phyloP scores from a whole-genome alignment of 2,797 vertebrate species.

The Odontamblyopus rebecca region DNA sequence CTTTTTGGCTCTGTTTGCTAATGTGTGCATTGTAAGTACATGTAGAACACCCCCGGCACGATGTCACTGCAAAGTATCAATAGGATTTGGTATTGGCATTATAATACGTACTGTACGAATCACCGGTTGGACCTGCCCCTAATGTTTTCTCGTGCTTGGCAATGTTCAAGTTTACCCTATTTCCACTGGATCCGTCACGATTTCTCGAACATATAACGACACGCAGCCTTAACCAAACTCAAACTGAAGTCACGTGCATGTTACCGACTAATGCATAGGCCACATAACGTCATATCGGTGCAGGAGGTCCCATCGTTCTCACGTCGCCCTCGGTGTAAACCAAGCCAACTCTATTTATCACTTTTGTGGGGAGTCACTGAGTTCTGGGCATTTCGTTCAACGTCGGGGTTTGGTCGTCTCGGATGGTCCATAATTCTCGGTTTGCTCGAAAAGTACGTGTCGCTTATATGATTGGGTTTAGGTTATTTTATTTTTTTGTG shows the following conservation, averaged over 20 bases:
- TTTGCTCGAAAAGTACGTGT: no score
- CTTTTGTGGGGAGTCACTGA: background rate
- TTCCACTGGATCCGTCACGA: background rate
- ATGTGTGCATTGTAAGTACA: no score
- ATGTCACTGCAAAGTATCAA: no score
- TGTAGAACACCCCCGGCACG: no score
- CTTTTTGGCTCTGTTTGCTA: no score
- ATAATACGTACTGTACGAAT: background rate
- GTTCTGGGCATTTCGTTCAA: background rate
- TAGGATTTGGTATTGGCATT: background rate
- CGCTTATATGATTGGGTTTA: background rate
- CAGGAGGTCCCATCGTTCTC: slow-evolving; percentile 32
- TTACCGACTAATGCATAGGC: slow-evolving; percentile 15
- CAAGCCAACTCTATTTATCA: slow-evolving; percentile 42
- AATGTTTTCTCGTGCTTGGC: background rate
- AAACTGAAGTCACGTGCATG: slow-evolving; percentile 23
- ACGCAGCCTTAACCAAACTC: slow-evolving; percentile 36
- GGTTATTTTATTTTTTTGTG: background rate
- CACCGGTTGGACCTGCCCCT: background rate
- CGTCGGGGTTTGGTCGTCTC: background rate
- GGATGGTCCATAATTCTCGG: background rate
- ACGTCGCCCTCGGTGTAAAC: slow-evolving; percentile 45
- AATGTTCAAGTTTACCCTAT: background rate
- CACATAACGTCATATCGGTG: slow-evolving; percentile 10
- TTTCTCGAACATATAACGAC: slow-evolving; percentile 7